Evolutionary conservation across 23 tunicate species (phyloP).

Genomic region (Diplosoma virens): DNA sequence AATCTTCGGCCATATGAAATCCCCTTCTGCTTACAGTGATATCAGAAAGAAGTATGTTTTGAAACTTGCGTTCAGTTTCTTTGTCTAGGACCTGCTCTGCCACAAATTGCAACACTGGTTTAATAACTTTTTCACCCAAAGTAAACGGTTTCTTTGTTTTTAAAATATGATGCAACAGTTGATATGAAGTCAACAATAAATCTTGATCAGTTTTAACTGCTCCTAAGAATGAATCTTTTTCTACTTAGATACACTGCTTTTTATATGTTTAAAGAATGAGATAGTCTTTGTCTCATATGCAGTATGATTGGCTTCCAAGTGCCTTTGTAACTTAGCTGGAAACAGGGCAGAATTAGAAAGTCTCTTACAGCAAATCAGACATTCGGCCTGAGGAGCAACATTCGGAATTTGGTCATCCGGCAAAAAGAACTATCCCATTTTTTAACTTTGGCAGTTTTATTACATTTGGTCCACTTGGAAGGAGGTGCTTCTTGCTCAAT

Average conservation of each 20-base stretch:
- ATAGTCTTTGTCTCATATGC: no score
- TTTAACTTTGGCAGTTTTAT: no score
- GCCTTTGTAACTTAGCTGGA: slow-evolving; percentile 37
- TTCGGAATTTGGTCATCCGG: slow-evolving; percentile 30
- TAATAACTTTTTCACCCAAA: slow-evolving; percentile 22
- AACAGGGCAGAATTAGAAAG: slow-evolving; percentile 15
- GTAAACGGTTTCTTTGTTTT: slow-evolving; percentile 40
- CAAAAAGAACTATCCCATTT: slow-evolving; percentile 34
- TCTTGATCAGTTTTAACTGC: slow-evolving; percentile 25
- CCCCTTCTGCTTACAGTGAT: slow-evolving; percentile 34
- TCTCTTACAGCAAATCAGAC: slow-evolving; percentile 21
- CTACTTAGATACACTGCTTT: no score
- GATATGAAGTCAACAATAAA: slow-evolving; percentile 10
- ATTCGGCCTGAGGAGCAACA: slow-evolving; percentile 37
- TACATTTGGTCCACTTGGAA: no score
- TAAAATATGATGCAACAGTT: slow-evolving; percentile 23
- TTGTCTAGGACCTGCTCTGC: slow-evolving; percentile 32
- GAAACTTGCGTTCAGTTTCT: slow-evolving; percentile 27
- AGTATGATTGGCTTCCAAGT: no score
- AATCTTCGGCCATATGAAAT: slow-evolving; percentile 32
- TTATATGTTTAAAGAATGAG: slow-evolving; percentile 12
- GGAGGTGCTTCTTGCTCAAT: no score
- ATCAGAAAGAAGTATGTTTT: slow-evolving; percentile 29
- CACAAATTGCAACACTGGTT: slow-evolving; percentile 33
- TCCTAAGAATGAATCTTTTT: no score